phyloP scores from a whole-genome alignment of 2,888 invertebrate genomes.

The Eubasilissa splendida region DNA sequence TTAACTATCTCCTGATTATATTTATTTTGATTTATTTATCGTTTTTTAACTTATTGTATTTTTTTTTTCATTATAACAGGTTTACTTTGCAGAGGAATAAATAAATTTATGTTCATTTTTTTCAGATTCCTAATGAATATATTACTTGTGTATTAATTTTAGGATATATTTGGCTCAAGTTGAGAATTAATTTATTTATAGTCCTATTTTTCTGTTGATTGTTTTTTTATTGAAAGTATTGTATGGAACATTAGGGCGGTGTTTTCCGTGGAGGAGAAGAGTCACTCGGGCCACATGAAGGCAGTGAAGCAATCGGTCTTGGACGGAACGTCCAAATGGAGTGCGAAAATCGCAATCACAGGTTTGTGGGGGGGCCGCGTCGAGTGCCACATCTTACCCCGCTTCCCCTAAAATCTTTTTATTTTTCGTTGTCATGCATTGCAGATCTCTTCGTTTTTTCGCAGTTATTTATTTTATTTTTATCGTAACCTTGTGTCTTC shows the following conservation, averaged over 20 bases:
- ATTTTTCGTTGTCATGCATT: constrained; percentile 38
- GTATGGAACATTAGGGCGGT: constrained; percentile 81
- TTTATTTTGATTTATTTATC: too few relatives aligned
- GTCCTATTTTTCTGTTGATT: background rate
- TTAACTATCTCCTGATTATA: too few relatives aligned
- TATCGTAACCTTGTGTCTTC: constrained; percentile 32
- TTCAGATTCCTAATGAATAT: too few relatives aligned
- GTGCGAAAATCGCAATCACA: constrained; percentile 99
- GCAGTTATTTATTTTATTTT: constrained; percentile 40
- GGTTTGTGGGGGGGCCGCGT: constrained; percentile 81
- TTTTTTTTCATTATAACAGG: too few relatives aligned
- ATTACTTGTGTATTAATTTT: too few relatives aligned
- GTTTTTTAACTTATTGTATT: too few relatives aligned
- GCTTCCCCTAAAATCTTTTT: constrained; percentile 35
- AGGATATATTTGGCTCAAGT: too few relatives aligned
- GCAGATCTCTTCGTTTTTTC: constrained; percentile 40
- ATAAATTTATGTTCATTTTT: too few relatives aligned
- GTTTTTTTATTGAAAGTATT: constrained; percentile 11
- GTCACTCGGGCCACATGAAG: constrained; percentile 96
- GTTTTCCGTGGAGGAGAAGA: constrained; percentile 95
- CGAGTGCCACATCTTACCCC: constrained; percentile 58
- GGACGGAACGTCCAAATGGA: constrained; percentile 99
- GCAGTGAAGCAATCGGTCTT: constrained; percentile 98
- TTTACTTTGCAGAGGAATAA: too few relatives aligned
- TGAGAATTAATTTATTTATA: too few relatives aligned